These are phyloP conservation scores for Microhierax caerulescens DNA, from an alignment of 2,797 vertebrate genomes.

Conservation along the genomic window DNA sequence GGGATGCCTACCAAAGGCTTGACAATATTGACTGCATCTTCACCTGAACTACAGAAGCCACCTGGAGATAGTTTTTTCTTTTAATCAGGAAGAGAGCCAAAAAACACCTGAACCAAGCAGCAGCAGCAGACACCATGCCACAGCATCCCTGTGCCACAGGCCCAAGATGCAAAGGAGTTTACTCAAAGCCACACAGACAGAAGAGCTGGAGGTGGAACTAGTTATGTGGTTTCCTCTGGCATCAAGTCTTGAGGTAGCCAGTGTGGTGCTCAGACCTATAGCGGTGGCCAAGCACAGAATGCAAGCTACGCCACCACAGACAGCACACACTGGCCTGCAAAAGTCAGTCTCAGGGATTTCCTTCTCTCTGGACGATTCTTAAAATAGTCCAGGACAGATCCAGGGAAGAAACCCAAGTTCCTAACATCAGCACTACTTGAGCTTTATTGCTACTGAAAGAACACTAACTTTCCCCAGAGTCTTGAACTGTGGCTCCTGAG, in stretches of 20 bases:
- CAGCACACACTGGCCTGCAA: background rate
- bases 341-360: background rate
- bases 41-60: background rate
- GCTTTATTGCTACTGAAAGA: slow-evolving; percentile 1
- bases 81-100: background rate
- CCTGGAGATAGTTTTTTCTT: background rate
- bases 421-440: background rate
- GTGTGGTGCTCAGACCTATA: background rate
- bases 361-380: background rate
- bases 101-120: background rate
- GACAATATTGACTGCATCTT: background rate
- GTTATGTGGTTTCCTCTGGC: background rate
- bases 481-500: background rate
- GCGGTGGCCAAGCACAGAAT: rapidly evolving
- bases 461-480: background rate
- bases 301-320: background rate
- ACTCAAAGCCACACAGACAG: background rate
- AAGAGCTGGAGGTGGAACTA: background rate
- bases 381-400: background rate
- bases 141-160: background rate
- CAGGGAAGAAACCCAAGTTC: background rate
- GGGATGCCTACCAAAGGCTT: background rate
- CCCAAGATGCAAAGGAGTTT: background rate
- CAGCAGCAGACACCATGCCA: background rate
- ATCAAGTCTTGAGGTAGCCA: background rate